A percentile compares a stretch with the other conserved stretches of the same genome.
These are phyloP conservation scores for Erebia aethiops DNA, from an alignment of 2,888 invertebrate genomes.

Conservation along the genomic window DNA sequence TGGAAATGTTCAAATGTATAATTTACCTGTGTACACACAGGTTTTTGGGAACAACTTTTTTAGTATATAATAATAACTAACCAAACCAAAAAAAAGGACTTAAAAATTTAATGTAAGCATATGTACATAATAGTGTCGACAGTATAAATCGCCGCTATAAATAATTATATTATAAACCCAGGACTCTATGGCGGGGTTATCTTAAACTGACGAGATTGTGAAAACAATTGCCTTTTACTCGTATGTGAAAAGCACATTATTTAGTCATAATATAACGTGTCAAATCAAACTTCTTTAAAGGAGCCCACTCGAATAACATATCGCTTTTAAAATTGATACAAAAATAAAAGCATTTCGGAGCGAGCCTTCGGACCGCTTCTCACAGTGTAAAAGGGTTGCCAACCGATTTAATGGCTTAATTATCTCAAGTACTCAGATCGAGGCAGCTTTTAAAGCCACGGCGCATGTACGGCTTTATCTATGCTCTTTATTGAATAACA, in stretches of 20 bases:
- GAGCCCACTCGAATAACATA: conserved; percentile 56
- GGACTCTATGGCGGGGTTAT: no score
- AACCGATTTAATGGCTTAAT: conserved; percentile 77
- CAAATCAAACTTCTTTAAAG: conserved; percentile 36
- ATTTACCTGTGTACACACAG: conserved; percentile 7
- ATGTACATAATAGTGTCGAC: no score
- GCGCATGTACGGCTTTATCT: conserved; percentile 55
- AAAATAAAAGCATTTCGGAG: conserved; percentile 65
- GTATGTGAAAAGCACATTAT: background rate
- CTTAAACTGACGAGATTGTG: no score
- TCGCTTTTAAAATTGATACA: conserved; percentile 59
- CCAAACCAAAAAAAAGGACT: background rate
- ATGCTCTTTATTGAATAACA: conserved; percentile 48
- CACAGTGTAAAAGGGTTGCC: conserved; percentile 69
- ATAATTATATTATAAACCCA: no score
- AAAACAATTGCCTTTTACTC: no score
- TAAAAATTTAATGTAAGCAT: no score
- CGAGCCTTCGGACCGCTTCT: conserved; percentile 57
- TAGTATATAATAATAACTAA: background rate
- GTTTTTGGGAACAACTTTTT: background rate
- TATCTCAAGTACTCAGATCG: conserved; percentile 73
- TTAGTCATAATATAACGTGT: conserved; percentile 11
- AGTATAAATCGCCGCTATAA: no score
- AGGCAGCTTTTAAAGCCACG: conserved; percentile 55
- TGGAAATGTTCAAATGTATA: conserved; percentile 25